Evolutionary conservation across 2,113 vertebrate species (phyloP).

Genomic region (Mus musculus): GRCm39 chr12:102133501-102134000

Average conservation of each 20-base stretch:
- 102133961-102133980: background rate
- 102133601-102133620: too few relatives aligned
- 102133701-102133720: background rate
- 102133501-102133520: background rate
- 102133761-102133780: background rate
- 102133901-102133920: background rate
- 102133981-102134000: rapidly evolving
- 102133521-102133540: background rate
- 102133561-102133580: background rate
- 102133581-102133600: too few relatives aligned
- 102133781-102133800: rapidly evolving
- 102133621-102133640: too few relatives aligned
- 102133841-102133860: too few relatives aligned
- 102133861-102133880: background rate
- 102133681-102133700: too few relatives aligned
- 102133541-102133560: background rate
- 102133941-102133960: background rate
- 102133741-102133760: background rate
- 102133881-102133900: rapidly evolving
- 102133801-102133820: background rate
- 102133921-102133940: rapidly evolving
- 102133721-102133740: background rate
- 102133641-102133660: background rate
- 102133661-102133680: too few relatives aligned
- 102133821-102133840: background rate